Evolutionary conservation across 2,888 invertebrate species (phyloP), one percentile per base, ranked within the genome.

Genomic region (Euplexia lucipara): DNA sequence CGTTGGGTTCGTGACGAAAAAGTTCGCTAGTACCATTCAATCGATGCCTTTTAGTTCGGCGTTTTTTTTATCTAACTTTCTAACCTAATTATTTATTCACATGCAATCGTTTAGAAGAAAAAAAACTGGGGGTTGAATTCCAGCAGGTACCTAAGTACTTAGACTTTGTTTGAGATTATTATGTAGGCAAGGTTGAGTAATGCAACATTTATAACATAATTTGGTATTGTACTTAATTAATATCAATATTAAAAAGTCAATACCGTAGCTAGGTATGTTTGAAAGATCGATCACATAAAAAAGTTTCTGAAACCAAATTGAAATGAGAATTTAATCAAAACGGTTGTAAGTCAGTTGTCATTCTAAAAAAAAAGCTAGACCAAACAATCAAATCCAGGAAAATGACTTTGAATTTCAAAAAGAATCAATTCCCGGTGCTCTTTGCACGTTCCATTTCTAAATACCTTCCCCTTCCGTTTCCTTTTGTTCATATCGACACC

Each of bases 401-500:
- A 72, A 73, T 70, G 78, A 80, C 70, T 81, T 79, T 53, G 65
- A 67, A 70, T 63, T 81, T 76, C 63, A 75, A 81, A 75, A 82
- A 70, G 47, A 72, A 80, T 68, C 75, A 78, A 83, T 78, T 75
- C 67, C 71, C 74, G 60, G 44, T 47, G 65, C 59, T 53, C 60
- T 78, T 59, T 48, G 63, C 74, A 65, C 62, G 78, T 79, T 73
- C 88, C 87, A 89, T 90, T 91, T 91, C 89, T 85, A 85, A 88
- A 91, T 88, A 87, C 87, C 87, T 90, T 89, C 88, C 88, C 86
- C 85, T 79, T 83, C 79, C 78, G 83, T 86, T 84, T 91, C 83
- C 87, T 92, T 93, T 93, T 91, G 90, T 90, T 90, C 84, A 88
- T 86, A 93, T 93, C 91, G 93, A 91, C 92, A 90, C 88, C 81